These are phyloP conservation scores for Geodia barretti DNA, from an alignment of 37 sponge, comb jelly and placozoan species.

Conservation along the genomic window DNA sequence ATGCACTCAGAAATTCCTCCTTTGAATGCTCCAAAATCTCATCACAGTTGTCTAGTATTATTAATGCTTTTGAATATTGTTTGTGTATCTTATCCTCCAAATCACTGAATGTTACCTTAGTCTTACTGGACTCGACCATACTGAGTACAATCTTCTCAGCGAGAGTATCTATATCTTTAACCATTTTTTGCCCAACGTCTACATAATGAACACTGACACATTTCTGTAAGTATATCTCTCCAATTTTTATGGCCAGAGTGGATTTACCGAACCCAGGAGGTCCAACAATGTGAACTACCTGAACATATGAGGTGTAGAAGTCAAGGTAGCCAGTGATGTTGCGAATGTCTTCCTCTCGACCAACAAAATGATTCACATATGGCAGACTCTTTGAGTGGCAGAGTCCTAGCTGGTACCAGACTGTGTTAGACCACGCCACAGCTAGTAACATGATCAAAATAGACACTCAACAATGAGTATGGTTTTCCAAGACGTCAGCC, in stretches of 20 bases:
- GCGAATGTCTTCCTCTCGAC: too few species aligned
- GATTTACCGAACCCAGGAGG: slow-evolving; percentile 38
- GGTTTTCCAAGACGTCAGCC: too few species aligned
- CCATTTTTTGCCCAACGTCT: neutral
- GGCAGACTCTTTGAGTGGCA: too few species aligned
- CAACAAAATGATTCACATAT: too few species aligned
- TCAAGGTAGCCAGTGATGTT: too few species aligned
- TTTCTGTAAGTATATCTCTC: neutral
- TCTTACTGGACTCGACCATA: neutral
- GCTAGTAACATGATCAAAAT: too few species aligned
- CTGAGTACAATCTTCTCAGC: neutral
- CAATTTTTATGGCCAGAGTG: slow-evolving; percentile 21
- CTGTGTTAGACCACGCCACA: too few species aligned
- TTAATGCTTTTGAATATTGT: neutral
- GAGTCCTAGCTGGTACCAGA: too few species aligned
- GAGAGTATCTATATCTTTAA: neutral
- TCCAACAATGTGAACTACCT: slow-evolving; percentile 24
- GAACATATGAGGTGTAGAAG: neutral
- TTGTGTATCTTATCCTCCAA: neutral
- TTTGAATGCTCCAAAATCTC: neutral
- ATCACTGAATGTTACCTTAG: slow-evolving; percentile 1
- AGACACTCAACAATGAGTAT: too few species aligned
- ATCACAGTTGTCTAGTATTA: slow-evolving; percentile 36
- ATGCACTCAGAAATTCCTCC: neutral
- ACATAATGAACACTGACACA: slow-evolving; percentile 23